Percentiles rank a stretch among this genome's conserved stretches.
phyloP scores from a whole-genome alignment of 2,797 vertebrate species.

The Ptychobarbus kaznakovi region DNA sequence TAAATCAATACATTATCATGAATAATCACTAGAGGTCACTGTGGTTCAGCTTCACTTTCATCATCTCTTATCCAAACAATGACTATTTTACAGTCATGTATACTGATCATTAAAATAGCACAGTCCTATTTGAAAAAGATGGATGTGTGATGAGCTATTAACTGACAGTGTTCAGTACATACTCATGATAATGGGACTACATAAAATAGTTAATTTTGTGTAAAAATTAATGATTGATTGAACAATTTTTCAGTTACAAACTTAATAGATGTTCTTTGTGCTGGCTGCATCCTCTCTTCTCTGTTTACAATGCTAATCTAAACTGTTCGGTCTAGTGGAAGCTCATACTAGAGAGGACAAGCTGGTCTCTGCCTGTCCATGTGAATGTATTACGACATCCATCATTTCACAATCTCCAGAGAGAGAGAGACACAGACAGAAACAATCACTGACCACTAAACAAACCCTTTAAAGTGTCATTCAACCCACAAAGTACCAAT shows the following conservation, averaged over 20 bases:
- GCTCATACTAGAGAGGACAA: conserved; percentile 6
- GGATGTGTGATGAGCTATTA: neutral
- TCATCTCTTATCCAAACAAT: neutral
- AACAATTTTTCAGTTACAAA: neutral
- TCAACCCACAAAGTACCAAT: conserved; percentile 15
- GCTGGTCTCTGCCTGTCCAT: conserved; percentile 73
- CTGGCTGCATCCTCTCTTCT: neutral
- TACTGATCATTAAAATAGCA: neutral
- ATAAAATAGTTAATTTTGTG: neutral
- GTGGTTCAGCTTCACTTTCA: neutral
- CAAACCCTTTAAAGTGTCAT: conserved; percentile 31
- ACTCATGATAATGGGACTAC: neutral
- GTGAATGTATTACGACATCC: conserved; percentile 71
- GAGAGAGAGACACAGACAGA: conserved; percentile 6
- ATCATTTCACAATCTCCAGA: conserved; percentile 71
- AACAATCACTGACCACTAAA: conserved; percentile 13
- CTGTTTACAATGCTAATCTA: neutral
- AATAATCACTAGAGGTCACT: conserved; percentile 49
- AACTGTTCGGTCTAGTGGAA: neutral
- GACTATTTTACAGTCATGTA: neutral
- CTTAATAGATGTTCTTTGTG: neutral
- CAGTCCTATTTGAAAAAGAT: neutral
- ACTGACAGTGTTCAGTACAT: neutral
- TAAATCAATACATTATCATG: neutral
- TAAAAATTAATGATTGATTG: neutral